Conservation (phyloP, 2,888 invertebrate species). For the Tenthredo scrophulariae region DNA sequence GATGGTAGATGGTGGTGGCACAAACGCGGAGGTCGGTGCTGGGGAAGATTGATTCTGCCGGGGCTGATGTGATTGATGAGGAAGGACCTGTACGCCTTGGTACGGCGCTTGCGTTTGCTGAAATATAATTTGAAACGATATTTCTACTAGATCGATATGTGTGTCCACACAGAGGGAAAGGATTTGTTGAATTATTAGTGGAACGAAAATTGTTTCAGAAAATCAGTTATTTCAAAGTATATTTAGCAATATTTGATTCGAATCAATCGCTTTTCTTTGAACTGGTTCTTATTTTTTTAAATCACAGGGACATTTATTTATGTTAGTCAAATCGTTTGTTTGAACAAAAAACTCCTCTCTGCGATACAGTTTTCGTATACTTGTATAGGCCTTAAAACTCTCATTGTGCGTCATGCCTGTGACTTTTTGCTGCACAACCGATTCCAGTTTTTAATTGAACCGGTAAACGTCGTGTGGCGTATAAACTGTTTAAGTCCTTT, state of each 20-base stretch:
- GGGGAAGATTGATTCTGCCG: constrained; percentile 60
- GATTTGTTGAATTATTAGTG: neutral
- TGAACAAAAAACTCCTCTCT: neutral
- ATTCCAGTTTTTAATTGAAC: neutral
- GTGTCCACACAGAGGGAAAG: neutral
- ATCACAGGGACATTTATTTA: neutral
- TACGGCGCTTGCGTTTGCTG: constrained; percentile 61
- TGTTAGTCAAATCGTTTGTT: neutral
- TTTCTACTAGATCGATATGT: neutral
- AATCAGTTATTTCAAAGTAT: neutral
- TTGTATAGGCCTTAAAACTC: neutral
- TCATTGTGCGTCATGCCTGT: neutral
- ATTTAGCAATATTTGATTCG: neutral
- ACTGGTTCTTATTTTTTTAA: neutral
- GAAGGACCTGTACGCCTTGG: constrained; percentile 57
- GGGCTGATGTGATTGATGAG: constrained; percentile 58
- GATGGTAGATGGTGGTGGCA: constrained; percentile 86
- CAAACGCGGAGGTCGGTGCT: constrained; percentile 66
- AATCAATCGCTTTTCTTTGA: neutral
- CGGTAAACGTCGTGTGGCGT: neutral
- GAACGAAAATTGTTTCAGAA: neutral
- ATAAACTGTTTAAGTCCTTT: neutral
- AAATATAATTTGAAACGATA: constrained; percentile 47
- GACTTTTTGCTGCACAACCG: neutral
- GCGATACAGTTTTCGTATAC: neutral